Conservation (phyloP, 2,797 vertebrate species). For the Scleropages formosus region DNA sequence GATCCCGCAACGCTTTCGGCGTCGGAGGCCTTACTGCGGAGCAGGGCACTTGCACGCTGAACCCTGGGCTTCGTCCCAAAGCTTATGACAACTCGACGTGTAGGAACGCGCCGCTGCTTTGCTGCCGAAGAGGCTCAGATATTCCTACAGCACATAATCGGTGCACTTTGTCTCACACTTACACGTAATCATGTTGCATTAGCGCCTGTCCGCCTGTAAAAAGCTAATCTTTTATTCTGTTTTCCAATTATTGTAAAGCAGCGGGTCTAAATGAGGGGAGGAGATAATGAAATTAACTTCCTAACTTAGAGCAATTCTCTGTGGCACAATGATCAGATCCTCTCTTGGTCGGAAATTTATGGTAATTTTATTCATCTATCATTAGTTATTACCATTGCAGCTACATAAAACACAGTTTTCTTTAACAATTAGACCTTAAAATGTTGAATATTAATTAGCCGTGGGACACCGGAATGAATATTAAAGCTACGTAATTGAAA, state of each 20-base stretch:
- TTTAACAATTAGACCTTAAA: conserved; percentile 89
- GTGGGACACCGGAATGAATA: conserved; percentile 68
- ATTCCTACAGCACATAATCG: conserved; percentile 56
- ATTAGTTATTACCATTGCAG: conserved; percentile 86
- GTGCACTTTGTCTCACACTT: conserved; percentile 63
- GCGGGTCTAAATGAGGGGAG: conserved; percentile 82
- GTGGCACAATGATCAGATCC: conserved; percentile 88
- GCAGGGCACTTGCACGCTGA: background rate
- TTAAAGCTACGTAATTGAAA: conserved; percentile 70
- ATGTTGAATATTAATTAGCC: conserved; percentile 86
- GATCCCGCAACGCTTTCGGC: background rate
- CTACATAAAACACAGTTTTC: conserved; percentile 86
- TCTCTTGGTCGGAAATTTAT: conserved; percentile 92
- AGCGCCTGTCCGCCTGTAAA: conserved; percentile 72
- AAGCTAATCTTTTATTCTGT: conserved; percentile 84
- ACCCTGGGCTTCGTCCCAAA: too few relatives aligned
- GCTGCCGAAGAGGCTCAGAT: background rate
- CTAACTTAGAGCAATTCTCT: conserved; percentile 93
- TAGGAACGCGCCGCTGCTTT: too few relatives aligned
- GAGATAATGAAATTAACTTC: conserved; percentile 94
- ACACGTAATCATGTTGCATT: conserved; percentile 79
- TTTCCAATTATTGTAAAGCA: conserved; percentile 87
- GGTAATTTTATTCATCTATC: conserved; percentile 96
- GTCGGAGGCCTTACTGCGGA: background rate
- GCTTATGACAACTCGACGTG: too few relatives aligned